These are phyloP conservation scores for Aphrocallistes beatrix DNA, from an alignment of 37 sponge, comb jelly and placozoan genomes.

Conservation along the genomic window DNA sequence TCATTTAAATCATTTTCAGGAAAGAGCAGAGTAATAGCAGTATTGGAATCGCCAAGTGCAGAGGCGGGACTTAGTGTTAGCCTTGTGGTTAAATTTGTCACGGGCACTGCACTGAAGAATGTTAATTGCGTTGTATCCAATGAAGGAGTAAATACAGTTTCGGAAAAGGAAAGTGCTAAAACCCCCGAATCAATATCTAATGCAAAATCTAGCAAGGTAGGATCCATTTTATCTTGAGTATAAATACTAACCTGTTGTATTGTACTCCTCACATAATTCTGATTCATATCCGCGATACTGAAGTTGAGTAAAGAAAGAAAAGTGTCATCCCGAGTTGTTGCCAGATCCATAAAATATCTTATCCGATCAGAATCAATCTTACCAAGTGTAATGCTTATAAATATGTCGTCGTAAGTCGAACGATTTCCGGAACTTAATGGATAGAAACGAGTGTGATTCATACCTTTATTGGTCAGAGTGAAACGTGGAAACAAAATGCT, in stretches of 20 bases:
- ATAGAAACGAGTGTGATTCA: slow-evolving; percentile 24
- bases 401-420: slow-evolving; percentile 32
- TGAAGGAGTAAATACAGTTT: slow-evolving; percentile 41
- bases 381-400: slow-evolving; percentile 55
- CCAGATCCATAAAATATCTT: slow-evolving; percentile 45
- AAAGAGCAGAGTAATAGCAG: slow-evolving; percentile 38
- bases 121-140: slow-evolving; percentile 49
- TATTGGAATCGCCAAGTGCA: slow-evolving; percentile 52
- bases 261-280: slow-evolving; percentile 29
- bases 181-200: slow-evolving; percentile 51
- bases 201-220: slow-evolving; percentile 44
- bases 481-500: slow-evolving; percentile 36
- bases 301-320: slow-evolving; percentile 32
- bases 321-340: slow-evolving; percentile 29
- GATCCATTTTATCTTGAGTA: slow-evolving; percentile 28
- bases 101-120: slow-evolving; percentile 15
- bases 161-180: slow-evolving; percentile 53
- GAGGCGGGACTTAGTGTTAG: slow-evolving; percentile 49
- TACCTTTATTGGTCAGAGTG: not conserved
- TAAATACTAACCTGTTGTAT: slow-evolving; percentile 30
- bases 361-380: slow-evolving; percentile 74
- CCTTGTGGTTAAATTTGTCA: not conserved
- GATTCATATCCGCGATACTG: slow-evolving; percentile 52
- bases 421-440: slow-evolving; percentile 58
- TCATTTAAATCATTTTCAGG: slow-evolving; percentile 59